These are phyloP conservation scores for Drosophila cracens DNA, from an alignment of 2,888 invertebrate genomes.

Conservation along the genomic window DNA sequence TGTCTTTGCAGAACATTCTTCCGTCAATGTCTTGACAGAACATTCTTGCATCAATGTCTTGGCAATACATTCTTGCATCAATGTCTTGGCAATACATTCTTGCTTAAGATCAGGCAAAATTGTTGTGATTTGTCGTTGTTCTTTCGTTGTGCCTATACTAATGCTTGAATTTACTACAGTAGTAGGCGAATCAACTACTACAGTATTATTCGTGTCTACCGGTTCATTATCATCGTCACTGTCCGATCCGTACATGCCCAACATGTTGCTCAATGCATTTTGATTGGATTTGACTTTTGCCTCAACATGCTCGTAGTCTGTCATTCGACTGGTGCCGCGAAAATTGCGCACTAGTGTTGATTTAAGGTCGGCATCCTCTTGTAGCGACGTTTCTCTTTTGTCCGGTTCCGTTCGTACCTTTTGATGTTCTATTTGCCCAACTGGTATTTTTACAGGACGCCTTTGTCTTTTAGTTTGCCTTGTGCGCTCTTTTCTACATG, in stretches of 20 bases:
- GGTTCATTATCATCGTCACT: constrained; percentile 58
- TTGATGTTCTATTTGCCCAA: neutral
- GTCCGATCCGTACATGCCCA: constrained; percentile 83
- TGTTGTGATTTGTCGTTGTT: neutral
- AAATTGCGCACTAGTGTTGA: constrained; percentile 58
- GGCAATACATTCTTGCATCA: fast-evolving
- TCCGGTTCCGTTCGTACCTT: neutral
- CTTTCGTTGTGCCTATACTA: neutral
- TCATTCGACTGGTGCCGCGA: constrained; percentile 71
- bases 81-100: fast-evolving
- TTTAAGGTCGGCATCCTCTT: neutral
- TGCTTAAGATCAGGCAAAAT: neutral
- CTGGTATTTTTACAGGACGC: neutral
- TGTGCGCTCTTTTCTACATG: constrained; percentile 15
- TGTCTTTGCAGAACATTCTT: fast-evolving
- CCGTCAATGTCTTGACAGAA: fast-evolving
- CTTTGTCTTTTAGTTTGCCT: constrained; percentile 15
- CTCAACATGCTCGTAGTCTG: constrained; percentile 67
- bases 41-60: too few species aligned
- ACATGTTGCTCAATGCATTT: constrained; percentile 72
- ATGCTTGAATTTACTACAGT: neutral
- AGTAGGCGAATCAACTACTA: neutral
- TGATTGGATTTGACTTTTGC: constrained; percentile 26
- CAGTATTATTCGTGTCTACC: neutral
- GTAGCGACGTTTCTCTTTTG: neutral